Evolutionary conservation across 2,113 vertebrate genomes (phyloP), one percentile per base, ranked within the genome.

Genomic region (Puffinus mauretanicus): DNA sequence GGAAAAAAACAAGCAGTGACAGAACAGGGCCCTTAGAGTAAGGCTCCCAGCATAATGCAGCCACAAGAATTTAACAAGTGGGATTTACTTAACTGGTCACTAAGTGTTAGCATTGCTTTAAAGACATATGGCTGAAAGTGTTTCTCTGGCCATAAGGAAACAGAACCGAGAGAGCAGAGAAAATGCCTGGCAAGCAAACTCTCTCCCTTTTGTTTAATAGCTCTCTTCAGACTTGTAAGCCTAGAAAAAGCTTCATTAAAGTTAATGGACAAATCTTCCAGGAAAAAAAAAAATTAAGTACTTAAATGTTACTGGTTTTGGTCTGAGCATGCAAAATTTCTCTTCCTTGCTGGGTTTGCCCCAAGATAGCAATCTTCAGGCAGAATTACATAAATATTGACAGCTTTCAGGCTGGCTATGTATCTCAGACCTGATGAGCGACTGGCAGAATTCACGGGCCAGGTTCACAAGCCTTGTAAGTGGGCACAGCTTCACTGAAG

Each of bases 181-280:
- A 90, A 90, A 94, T 90, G 89, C 95, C 94, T 92, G 93, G 69
- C 87, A 97, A 96, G 93, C 95, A 96, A 95, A 90, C n/a, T 61
- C 84, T 73, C 54, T 94, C 86, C 61, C 90, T 82, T 64, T 96
- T 95, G 96, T 55, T 51, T 95, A 91, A 97, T 97, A 97, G 93
- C 93, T 94, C 93, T 93, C 91, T 71, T 17, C 46, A 95, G 94
- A 96, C 82, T 64, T 82, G 60, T n/a, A 82, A 95, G 60, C 82
- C 95, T 82, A 85, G 94, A 93, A 97, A 96, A 97, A 97, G 76
- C 95, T 96, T 97, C 93, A 96, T 98, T 98, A 98, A 97, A 98
- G 97, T 97, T 98, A 98, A 98, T 97, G 96, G 88, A 96, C 94
- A 97, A 96, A 97, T 92, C 91, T 96, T 96, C 55, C 77, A 86